A percentile compares a stretch with the other conserved stretches of the same genome.
Evolutionary conservation across 2,888 invertebrate genomes (phyloP).

Genomic region (Lochmaea capreae): DNA sequence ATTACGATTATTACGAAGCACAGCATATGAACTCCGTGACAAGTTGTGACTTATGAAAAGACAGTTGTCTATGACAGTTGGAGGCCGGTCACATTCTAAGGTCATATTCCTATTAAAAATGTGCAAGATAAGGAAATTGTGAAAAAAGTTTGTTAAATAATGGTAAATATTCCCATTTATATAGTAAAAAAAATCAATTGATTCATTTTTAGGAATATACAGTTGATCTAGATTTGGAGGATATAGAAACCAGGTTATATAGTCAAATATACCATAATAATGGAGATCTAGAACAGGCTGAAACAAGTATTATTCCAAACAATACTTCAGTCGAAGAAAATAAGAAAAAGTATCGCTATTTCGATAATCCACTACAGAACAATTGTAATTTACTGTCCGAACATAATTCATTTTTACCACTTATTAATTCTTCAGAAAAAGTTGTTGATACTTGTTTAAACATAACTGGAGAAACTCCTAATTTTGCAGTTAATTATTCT

Average conservation of each 20-base stretch:
- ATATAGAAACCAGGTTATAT: slow-evolving; percentile 59
- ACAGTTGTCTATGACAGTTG: background rate
- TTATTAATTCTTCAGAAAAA: background rate
- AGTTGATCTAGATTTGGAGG: slow-evolving; percentile 55
- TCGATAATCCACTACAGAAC: slow-evolving; percentile 3
- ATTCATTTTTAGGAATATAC: slow-evolving; percentile 15
- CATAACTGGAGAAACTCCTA: background rate
- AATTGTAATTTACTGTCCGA: background rate
- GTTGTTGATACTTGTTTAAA: background rate
- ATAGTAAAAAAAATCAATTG: slow-evolving; percentile 6
- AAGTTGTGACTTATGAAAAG: background rate
- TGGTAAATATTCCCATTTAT: slow-evolving; percentile 11
- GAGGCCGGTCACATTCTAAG: too few relatives aligned
- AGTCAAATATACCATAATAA: slow-evolving; percentile 59
- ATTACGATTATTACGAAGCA: too few relatives aligned
- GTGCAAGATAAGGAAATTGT: background rate
- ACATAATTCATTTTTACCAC: slow-evolving; percentile 3
- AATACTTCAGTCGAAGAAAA: background rate
- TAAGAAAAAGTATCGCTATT: slow-evolving; percentile 30
- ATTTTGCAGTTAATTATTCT: slow-evolving; percentile 11
- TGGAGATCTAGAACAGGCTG: slow-evolving; percentile 34
- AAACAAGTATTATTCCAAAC: slow-evolving; percentile 11
- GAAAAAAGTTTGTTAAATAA: background rate
- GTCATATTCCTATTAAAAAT: background rate
- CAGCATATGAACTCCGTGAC: background rate